Base-by-base conservation (phyloP, 2,888 invertebrate species). In the Elmis aenea region DNA sequence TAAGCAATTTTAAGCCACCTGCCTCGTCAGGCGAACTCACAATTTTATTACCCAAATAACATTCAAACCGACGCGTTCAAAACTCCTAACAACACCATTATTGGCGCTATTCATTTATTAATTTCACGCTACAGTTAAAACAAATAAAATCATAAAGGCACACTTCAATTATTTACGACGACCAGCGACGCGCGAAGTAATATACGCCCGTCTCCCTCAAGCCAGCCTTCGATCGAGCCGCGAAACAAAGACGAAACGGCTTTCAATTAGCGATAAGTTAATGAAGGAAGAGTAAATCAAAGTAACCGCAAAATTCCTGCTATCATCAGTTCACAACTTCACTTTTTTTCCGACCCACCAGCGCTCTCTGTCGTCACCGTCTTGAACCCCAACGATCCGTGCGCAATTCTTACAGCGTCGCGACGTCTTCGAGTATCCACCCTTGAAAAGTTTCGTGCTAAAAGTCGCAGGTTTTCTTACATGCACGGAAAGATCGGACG, bases 231-330 rank as follows among this genome's bases (percentile, higher is more conserved):
- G n/a, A n/a, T n/a, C n/a, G n/a, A n/a, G n/a, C 8, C 18, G 8
- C 18, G 18, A 21, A 27, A 38, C 25, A 27, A 11, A 24, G 13
- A 32, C 14, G 26, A n/a, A n/a, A n/a, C n/a, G n/a, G n/a, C n/a
- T n/a, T n/a, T n/a, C n/a, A n/a, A n/a, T n/a, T n/a, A n/a, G n/a
- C n/a, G n/a, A n/a, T n/a, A n/a, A n/a, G n/a, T 22, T 23, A 36
- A 38, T 45, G 39, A 48, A 47, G 39, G 39, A 46, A 45, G 46
- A 48, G 55, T 56, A 54, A 62, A 62, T 66, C 65, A 67, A 67
- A 65, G 64, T 57, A 61, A 65, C 66, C 67, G 57, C 64, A 60
- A 59, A 55, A 58, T 61, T 57, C 57, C 49, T 52, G 46, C 39
- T 33, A 36, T 33, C 33, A 33, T 27, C 35, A 29, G 31, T 13